Evolutionary conservation across 2,888 invertebrate genomes (phyloP).

Genomic region (Nowickia ferox): DNA sequence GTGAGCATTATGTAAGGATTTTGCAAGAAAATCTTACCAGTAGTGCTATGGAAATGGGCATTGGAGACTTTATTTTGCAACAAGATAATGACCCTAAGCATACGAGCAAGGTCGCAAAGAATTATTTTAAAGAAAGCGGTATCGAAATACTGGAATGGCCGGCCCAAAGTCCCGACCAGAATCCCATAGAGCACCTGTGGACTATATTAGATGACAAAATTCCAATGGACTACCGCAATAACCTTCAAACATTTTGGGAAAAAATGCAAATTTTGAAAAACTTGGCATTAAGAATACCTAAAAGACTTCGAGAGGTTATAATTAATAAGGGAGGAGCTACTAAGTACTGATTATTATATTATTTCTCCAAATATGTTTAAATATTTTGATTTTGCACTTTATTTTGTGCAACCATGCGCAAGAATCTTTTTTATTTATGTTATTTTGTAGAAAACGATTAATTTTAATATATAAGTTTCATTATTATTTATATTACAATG

Average conservation of each 20-base stretch:
- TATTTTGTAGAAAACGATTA: background rate
- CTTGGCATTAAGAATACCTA: background rate
- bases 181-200: background rate
- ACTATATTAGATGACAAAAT: background rate
- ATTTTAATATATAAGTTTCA: background rate
- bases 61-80: background rate
- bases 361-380: too few relatives aligned
- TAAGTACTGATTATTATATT: background rate
- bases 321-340: conserved; percentile 5
- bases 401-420: too few relatives aligned
- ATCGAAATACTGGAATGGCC: background rate
- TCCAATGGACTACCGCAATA: background rate
- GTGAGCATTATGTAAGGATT: too few relatives aligned
- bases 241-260: background rate
- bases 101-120: background rate
- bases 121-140: background rate
- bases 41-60: background rate
- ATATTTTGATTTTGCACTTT: too few relatives aligned
- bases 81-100: background rate
- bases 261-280: conserved; percentile 3
- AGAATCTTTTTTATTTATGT: too few relatives aligned
- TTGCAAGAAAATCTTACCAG: background rate
- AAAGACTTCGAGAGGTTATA: background rate
- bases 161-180: background rate
- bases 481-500: background rate